Percentiles rank a stretch among this genome's conserved stretches.
These are phyloP conservation scores for Caenorhabditis macrosperma DNA, from an alignment of 2,888 invertebrate genomes.

Conservation along the genomic window DNA sequence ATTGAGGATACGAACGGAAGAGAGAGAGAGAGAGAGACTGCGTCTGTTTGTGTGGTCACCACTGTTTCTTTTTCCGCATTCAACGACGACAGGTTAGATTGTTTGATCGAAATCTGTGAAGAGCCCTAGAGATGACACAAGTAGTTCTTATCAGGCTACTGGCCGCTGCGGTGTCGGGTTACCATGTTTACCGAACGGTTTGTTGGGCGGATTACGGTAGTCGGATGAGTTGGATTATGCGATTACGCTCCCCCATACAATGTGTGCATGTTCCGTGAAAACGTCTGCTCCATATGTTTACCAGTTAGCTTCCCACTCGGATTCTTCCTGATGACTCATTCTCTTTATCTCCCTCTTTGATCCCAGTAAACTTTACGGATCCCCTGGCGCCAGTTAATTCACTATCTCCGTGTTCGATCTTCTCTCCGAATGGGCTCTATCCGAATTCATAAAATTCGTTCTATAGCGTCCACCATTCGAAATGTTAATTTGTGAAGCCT, in stretches of 20 bases:
- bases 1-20: constrained; percentile 30
- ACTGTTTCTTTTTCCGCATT: constrained; percentile 8
- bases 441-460: constrained; percentile 6
- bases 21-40: not conserved
- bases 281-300: constrained; percentile 4
- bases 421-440: not conserved
- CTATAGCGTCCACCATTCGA: not conserved
- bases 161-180: constrained; percentile 26
- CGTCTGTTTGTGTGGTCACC: constrained; percentile 11
- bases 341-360: not conserved
- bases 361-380: not conserved
- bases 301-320: not conserved
- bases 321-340: not conserved
- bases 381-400: constrained; percentile 42
- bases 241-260: not conserved
- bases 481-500: constrained; percentile 38
- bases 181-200: constrained; percentile 35
- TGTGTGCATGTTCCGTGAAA: constrained; percentile 13
- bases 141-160: constrained; percentile 33
- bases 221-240: constrained; percentile 26
- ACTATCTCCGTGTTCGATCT: constrained; percentile 42
- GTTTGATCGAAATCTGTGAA: constrained; percentile 32
- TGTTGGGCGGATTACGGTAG: constrained; percentile 44
- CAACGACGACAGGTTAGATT: not conserved
- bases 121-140: constrained; percentile 52